Conservation (phyloP, 2,888 invertebrate genomes). For the Tetragonula carbonaria region DNA sequence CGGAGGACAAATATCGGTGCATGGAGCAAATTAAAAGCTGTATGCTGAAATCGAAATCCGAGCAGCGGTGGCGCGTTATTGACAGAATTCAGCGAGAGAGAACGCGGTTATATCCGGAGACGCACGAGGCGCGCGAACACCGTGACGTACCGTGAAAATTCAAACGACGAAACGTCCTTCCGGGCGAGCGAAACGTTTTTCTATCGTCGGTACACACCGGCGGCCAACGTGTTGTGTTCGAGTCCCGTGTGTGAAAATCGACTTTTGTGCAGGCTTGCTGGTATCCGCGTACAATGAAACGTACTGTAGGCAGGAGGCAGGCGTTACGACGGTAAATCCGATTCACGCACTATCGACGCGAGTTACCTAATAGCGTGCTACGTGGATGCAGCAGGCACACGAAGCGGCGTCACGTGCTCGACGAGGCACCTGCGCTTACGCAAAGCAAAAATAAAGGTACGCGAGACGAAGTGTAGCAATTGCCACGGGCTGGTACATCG, state of each 20-base stretch:
- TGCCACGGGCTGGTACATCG: conserved; percentile 27
- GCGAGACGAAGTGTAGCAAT: conserved; percentile 60
- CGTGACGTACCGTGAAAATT: conserved; percentile 15
- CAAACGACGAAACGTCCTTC: conserved; percentile 25
- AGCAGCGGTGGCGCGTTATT: background rate
- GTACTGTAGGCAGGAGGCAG: conserved; percentile 25
- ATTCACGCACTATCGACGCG: conserved; percentile 71
- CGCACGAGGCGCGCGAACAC: conserved; percentile 10
- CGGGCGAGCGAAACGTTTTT: conserved; percentile 7
- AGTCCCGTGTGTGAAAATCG: conserved; percentile 27
- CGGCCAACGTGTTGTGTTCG: background rate
- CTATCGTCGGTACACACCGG: background rate
- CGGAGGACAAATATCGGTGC: background rate
- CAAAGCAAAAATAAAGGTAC: conserved; percentile 69
- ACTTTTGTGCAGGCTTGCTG: conserved; percentile 21
- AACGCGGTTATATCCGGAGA: conserved; percentile 10
- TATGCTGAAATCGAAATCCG: background rate
- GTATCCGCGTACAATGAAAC: conserved; percentile 40
- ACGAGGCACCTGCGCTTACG: conserved; percentile 66
- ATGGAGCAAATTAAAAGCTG: background rate
- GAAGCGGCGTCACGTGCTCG: conserved; percentile 72
- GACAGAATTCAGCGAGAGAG: background rate
- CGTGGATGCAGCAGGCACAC: conserved; percentile 77
- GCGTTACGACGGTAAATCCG: conserved; percentile 59
- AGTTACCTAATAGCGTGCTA: conserved; percentile 75